phyloP scores from a whole-genome alignment of 2,113 vertebrate genomes.

The Zosterops lateralis region DNA sequence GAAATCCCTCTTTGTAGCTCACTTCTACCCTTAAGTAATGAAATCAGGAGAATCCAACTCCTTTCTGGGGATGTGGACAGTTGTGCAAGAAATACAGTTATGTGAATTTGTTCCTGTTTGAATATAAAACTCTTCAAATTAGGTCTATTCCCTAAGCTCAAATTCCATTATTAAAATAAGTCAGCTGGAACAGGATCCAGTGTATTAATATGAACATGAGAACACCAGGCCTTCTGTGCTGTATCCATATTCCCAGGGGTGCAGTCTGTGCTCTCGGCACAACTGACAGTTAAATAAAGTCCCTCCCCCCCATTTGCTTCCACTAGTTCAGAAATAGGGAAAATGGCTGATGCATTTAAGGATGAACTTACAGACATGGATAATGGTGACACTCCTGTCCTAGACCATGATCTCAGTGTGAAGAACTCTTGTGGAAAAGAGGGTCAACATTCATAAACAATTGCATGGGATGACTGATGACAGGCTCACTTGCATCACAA shows the following conservation, averaged over 20 bases:
- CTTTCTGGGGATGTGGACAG: background rate
- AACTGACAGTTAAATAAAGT: background rate
- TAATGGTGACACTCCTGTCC: background rate
- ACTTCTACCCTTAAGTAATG: background rate
- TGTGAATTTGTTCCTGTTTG: background rate
- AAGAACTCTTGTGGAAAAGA: background rate
- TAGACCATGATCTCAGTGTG: background rate
- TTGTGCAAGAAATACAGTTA: background rate
- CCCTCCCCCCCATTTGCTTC: background rate
- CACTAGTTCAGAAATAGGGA: background rate
- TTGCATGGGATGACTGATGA: background rate
- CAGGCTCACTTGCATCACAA: background rate
- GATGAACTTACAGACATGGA: background rate
- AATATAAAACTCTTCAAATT: background rate
- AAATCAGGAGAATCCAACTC: background rate
- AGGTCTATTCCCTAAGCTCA: constrained; percentile 25
- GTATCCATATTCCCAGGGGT: background rate
- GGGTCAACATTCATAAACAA: background rate
- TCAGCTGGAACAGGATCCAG: background rate
- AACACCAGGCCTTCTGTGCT: background rate
- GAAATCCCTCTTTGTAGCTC: background rate
- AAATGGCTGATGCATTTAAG: background rate
- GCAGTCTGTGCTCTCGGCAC: background rate
- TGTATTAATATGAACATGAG: constrained; percentile 45
- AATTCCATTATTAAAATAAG: constrained; percentile 46